Percentiles rank a stretch among this genome's conserved stretches.
Conservation (phyloP, 2,113 vertebrate genomes). For the Ceyx margarethae region DNA sequence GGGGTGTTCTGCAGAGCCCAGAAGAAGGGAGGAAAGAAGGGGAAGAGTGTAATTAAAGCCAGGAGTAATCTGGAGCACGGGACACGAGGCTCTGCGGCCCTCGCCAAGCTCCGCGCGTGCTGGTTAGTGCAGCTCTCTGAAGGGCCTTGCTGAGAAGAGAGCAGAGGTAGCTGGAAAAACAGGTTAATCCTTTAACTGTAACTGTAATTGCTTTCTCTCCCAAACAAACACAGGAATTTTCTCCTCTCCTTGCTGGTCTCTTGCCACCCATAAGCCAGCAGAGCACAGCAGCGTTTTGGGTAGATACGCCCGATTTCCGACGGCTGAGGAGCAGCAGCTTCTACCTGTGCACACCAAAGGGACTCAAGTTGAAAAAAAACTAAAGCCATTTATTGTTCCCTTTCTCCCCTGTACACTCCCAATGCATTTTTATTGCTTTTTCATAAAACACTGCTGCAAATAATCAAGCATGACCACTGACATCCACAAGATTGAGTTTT, state of each 20-base stretch:
- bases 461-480: conserved; percentile 84
- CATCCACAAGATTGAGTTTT: conserved; percentile 83
- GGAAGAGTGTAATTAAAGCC: neutral
- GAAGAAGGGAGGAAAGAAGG: neutral
- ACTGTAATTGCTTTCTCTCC: conserved; percentile 47
- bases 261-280: conserved; percentile 44
- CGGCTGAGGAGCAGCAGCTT: conserved; percentile 35
- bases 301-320: neutral
- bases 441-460: conserved; percentile 77
- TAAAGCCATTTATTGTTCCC: conserved; percentile 66
- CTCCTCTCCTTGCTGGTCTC: conserved; percentile 43
- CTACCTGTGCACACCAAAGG: conserved; percentile 40
- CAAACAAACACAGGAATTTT: conserved; percentile 25
- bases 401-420: conserved; percentile 47
- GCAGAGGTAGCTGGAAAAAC: conserved; percentile 17
- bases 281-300: conserved; percentile 10
- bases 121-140: neutral
- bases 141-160: neutral
- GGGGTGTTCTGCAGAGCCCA: neutral
- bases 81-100: neutral
- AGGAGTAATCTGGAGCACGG: neutral
- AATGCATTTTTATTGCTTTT: conserved; percentile 76
- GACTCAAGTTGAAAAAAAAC: conserved; percentile 63
- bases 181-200: conserved; percentile 44
- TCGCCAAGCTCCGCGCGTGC: neutral